Percentiles rank a stretch among this genome's conserved stretches.
Conservation (phyloP, 2,113 vertebrate genomes). For the Eolophus roseicapilla region DNA sequence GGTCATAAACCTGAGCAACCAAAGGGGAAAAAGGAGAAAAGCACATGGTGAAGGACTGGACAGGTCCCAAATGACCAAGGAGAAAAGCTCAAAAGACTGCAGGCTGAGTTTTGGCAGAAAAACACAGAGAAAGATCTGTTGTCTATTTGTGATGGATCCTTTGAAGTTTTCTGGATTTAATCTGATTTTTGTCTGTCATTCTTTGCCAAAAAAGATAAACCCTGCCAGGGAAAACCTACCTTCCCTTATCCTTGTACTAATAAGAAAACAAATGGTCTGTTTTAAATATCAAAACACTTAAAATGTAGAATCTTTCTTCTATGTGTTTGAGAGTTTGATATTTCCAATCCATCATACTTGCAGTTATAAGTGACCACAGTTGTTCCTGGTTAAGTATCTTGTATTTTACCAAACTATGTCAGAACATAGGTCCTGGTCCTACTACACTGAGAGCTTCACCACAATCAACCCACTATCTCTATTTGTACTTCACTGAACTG, state of each 20-base stretch:
- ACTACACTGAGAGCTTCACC: neutral
- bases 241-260: neutral
- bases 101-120: constrained; percentile 51
- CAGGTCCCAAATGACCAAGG: constrained; percentile 45
- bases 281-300: constrained; percentile 39
- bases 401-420: neutral
- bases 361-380: neutral
- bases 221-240: constrained; percentile 43
- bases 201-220: constrained; percentile 65
- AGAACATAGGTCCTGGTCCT: neutral
- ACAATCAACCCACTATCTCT: neutral
- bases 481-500: neutral
- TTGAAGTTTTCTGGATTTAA: constrained; percentile 69
- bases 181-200: constrained; percentile 51
- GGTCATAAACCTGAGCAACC: constrained; percentile 32
- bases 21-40: constrained; percentile 19
- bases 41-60: constrained; percentile 45
- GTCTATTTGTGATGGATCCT: constrained; percentile 46
- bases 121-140: constrained; percentile 55
- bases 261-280: constrained; percentile 44
- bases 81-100: constrained; percentile 42
- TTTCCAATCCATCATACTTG: constrained; percentile 8
- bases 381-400: neutral
- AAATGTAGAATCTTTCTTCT: constrained; percentile 22
- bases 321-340: neutral